Base-by-base conservation (phyloP, 2,113 vertebrate genomes). In the Tiliqua scincoides region DNA sequence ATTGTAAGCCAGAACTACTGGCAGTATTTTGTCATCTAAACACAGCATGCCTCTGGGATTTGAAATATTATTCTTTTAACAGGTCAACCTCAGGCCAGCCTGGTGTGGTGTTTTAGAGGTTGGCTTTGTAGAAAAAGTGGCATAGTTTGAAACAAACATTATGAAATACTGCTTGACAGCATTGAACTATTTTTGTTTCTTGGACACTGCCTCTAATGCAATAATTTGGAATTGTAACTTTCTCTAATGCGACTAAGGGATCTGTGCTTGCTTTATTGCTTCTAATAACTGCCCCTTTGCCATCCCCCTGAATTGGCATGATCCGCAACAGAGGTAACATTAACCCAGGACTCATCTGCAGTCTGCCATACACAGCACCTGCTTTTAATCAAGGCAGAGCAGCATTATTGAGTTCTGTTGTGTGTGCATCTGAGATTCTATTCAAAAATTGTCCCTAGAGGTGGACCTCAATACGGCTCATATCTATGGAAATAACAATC, bases 351-450 rank as follows among this genome's bases (percentile, higher is more conserved):
- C 86, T 74, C 73, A 27, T 76, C 74, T 83, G 74, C 77, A 85
- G 82, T 78, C 72, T 88, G 82, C 35, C 81, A 23, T 6, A 65
- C 79, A 37, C 81, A 82, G 67, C 72, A 27, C 25, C 70, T 65
- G 83, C 89, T 83, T 48, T 71, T 65, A 18, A 61, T 79, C 78
- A 59, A 6, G 0, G 40, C 71, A 25, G 86, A 8, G 62, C 74
- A 74, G 71, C 6, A 0, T 35, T 32, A 0, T 1, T n/a, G 87
- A n/a, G 37, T 57, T 12, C 10, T 3, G 40, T 21, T 11, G 83
- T 23, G 14, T 17, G 72, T 67, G 63, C 32, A 79, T 67, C 63
- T 72, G 75, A 1, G 68, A 43, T 84, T 89, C 67, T 87, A 5
- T 75, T 79, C 0, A 1, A 6, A 0, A 32, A 23, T 65, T 83